Evolutionary conservation across 2,113 vertebrate genomes (phyloP), one percentile per base, ranked within the genome.

Genomic region (Alosa alosa): DNA sequence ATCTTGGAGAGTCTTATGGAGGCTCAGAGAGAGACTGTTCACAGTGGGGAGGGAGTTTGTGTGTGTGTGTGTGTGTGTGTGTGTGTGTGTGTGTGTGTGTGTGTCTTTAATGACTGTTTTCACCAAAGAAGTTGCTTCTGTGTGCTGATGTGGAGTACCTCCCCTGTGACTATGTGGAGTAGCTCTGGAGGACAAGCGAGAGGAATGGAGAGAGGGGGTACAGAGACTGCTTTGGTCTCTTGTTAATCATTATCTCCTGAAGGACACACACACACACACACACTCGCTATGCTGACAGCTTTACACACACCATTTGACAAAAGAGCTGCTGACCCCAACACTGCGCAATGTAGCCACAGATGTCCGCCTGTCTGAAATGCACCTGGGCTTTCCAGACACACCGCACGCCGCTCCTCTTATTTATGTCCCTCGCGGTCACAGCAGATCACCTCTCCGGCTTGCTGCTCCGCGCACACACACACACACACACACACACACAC

Each of bases 291-390:
- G 10, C 44, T 85, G 75, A 88, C 84, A 85, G 60, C 17, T 57
- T 81, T 55, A 81, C 50, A 84, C 83, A 88, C 83, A 64, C 72
- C 46, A 41, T 13, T 75, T 85, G 72, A 88, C 87, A 90, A 90
- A 90, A 88, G 82, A 85, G 84, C 15, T 50, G 25, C 60, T 83
- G 84, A 84, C 87, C 84, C 15, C n/a, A 52, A 81, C 13, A 17
- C 45, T 45, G 81, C 82, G 72, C 72, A 22, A 22, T n/a, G 64
- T 64, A 50, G 39, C 52, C n/a, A 84, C 17, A 50, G 75, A 81
- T 83, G 85, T 86, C 82, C 49, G 64, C 41, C 83, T 86, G 83
- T 81, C 81, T 39, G 18, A 47, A 85, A 46, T 68, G 22, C 64
- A 72, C 64, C 64, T 72, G 64, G 22, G 64, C 25, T 36, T 72